These are phyloP conservation scores for Solenopsis fugax DNA, from an alignment of 1,140 invertebrate species.

Conservation along the genomic window DNA sequence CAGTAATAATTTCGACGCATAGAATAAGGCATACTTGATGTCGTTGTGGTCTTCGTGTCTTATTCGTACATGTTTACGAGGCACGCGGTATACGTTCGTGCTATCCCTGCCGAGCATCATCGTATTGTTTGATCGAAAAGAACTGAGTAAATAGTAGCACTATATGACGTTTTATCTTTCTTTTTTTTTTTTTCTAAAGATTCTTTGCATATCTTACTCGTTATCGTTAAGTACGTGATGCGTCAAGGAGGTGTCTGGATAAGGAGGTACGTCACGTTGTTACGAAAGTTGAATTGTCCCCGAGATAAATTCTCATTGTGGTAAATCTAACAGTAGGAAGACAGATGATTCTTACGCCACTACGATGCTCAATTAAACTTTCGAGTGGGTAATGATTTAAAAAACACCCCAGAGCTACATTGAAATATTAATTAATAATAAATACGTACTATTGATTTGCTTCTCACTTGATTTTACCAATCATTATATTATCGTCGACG, in stretches of 20 bases:
- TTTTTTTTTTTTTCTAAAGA: conserved; percentile 7
- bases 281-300: conserved; percentile 28
- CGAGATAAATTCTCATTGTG: conserved; percentile 30
- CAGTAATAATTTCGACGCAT: conserved; percentile 46
- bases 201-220: not conserved
- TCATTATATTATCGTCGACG: not conserved
- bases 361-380: conserved; percentile 11
- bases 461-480: not conserved
- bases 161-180: not conserved
- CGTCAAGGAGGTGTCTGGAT: not conserved
- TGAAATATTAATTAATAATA: not conserved
- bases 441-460: not conserved
- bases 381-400: not conserved
- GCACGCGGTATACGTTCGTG: conserved; percentile 25
- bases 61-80: not conserved
- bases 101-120: not conserved
- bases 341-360: not conserved
- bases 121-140: conserved; percentile 11
- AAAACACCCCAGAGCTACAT: not conserved
- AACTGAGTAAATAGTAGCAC: not conserved
- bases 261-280: not conserved
- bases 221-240: conserved; percentile 12
- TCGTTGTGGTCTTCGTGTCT: not conserved
- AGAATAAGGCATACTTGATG: conserved; percentile 30
- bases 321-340: not conserved